phyloP scores from a whole-genome alignment of 37 sponge, comb jelly and placozoan genomes.

The Oopsacas minuta region DNA sequence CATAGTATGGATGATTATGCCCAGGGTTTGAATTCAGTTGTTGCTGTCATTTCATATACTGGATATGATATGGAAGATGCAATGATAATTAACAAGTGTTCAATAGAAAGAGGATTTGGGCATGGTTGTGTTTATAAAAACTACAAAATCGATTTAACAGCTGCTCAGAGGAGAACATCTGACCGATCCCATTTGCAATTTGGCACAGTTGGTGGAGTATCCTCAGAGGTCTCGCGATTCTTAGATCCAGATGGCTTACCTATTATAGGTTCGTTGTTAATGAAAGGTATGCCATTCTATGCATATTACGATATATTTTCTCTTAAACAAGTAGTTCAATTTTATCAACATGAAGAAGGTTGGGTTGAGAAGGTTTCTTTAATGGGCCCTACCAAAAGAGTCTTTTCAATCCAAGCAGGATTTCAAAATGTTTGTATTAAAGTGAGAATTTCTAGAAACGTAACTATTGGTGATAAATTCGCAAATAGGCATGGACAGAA shows the following conservation, averaged over 20 bases:
- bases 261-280: constrained; percentile 52
- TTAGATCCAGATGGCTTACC: constrained; percentile 87
- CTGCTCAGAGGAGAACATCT: background rate
- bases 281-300: constrained; percentile 75
- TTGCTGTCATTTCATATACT: constrained; percentile 92
- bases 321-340: background rate
- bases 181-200: background rate
- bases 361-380: background rate
- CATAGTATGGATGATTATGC: constrained; percentile 77
- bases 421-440: background rate
- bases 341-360: background rate
- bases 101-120: constrained; percentile 87
- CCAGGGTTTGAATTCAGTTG: constrained; percentile 81
- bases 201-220: background rate
- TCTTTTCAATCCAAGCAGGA: background rate
- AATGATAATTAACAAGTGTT: constrained; percentile 89
- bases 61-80: constrained; percentile 99
- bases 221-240: background rate
- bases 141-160: constrained; percentile 3
- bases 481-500: constrained; percentile 98
- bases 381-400: background rate
- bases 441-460: constrained; percentile 38
- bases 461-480: constrained; percentile 94
- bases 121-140: constrained; percentile 80
- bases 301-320: background rate